phyloP scores from a whole-genome alignment of 2,797 vertebrate species.

The Pterois miles region DNA sequence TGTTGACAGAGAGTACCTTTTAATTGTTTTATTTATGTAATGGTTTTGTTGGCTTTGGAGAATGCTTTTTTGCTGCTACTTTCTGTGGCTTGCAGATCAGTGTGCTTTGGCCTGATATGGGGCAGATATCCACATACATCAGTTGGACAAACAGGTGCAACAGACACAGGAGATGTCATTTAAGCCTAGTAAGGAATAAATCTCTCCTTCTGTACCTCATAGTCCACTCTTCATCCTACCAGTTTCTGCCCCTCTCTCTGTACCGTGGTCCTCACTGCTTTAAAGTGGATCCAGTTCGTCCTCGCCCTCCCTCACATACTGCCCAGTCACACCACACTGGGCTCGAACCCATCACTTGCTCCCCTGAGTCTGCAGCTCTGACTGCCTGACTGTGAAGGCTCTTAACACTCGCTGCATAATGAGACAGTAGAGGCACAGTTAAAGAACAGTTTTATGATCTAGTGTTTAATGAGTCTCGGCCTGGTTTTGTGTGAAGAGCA shows the following conservation, averaged over 20 bases:
- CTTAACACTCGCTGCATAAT: conserved; percentile 55
- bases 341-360: conserved; percentile 56
- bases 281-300: conserved; percentile 49
- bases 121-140: not conserved
- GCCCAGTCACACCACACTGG: conserved; percentile 56
- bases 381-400: conserved; percentile 44
- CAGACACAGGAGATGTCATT: not conserved
- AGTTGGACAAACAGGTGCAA: not conserved
- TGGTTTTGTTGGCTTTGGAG: not conserved
- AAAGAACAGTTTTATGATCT: conserved; percentile 56
- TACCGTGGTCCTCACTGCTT: conserved; percentile 17
- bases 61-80: not conserved
- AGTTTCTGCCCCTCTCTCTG: conserved; percentile 15
- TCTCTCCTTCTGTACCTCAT: not conserved
- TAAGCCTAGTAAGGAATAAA: not conserved
- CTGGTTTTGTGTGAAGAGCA: conserved; percentile 35
- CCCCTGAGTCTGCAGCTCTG: conserved; percentile 55
- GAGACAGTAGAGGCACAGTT: conserved; percentile 59
- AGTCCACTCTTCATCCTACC: not conserved
- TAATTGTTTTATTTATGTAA: conserved; percentile 34
- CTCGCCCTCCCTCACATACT: conserved; percentile 37
- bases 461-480: conserved; percentile 53
- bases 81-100: not conserved
- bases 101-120: not conserved
- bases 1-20: conserved; percentile 40